These are phyloP conservation scores for Melanerpes aurifrons DNA, from an alignment of 2,113 vertebrate genomes.

Conservation along the genomic window DNA sequence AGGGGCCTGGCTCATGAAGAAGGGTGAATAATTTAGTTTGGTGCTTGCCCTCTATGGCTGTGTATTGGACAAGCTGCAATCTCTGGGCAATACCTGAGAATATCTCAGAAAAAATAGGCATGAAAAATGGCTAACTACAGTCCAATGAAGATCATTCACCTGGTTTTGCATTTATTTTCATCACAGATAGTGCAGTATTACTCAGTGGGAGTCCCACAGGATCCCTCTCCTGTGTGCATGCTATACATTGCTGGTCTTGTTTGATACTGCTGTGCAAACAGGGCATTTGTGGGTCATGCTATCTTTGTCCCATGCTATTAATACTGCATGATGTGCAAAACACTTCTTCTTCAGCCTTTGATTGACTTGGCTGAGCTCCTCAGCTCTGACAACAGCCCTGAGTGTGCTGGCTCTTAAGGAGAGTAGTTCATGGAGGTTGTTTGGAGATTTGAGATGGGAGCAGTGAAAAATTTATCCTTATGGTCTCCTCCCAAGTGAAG, in stretches of 20 bases:
- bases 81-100: neutral
- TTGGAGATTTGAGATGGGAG: neutral
- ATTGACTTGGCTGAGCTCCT: conserved; percentile 1
- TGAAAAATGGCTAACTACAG: neutral
- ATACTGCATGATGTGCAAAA: neutral
- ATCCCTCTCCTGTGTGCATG: neutral
- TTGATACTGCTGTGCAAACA: neutral
- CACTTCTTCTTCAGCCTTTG: neutral
- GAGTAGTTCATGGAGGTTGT: neutral
- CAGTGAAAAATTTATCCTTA: neutral
- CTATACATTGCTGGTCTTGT: neutral
- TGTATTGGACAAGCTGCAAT: neutral
- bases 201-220: neutral
- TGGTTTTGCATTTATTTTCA: neutral
- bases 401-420: neutral
- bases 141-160: neutral
- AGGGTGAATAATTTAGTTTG: neutral
- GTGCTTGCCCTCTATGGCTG: neutral
- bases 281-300: neutral
- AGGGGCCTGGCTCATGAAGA: neutral
- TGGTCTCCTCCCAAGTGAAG: neutral
- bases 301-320: conserved; percentile 40
- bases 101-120: neutral
- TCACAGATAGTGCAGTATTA: neutral
- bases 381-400: neutral